These are phyloP conservation scores for Zosterops pallidus DNA, from an alignment of 2,113 vertebrate species.

Conservation along the genomic window DNA sequence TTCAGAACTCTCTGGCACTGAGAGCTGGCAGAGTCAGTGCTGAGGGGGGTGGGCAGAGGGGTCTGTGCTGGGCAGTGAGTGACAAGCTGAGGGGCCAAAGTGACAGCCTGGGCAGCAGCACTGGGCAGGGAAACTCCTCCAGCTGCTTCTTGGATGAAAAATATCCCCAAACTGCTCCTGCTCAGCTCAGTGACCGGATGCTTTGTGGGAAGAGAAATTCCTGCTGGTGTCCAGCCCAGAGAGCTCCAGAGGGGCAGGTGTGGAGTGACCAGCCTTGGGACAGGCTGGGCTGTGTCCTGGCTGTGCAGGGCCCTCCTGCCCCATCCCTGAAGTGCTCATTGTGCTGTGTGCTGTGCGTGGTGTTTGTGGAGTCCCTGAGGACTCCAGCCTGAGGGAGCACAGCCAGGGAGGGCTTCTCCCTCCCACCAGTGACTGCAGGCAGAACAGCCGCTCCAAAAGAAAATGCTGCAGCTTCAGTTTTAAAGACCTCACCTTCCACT, in stretches of 20 bases:
- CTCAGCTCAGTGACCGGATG: fast-evolving
- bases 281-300: not conserved
- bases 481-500: not conserved
- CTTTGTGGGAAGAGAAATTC: not conserved
- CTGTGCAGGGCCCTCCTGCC: not conserved
- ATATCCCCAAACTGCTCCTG: not conserved
- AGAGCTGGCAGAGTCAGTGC: not conserved
- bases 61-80: not conserved
- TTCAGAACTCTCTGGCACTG: not conserved
- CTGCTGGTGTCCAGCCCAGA: not conserved
- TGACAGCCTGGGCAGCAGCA: fast-evolving
- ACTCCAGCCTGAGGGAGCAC: not conserved
- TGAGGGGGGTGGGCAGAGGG: not conserved
- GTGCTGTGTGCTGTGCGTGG: not conserved
- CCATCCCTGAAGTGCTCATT: not conserved
- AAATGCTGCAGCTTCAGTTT: not conserved
- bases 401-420: not conserved
- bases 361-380: not conserved
- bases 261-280: not conserved
- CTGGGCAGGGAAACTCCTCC: not conserved
- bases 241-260: not conserved
- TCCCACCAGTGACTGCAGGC: not conserved
- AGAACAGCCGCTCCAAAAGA: not conserved
- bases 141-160: not conserved
- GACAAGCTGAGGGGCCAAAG: not conserved